phyloP scores from a whole-genome alignment of 2,797 vertebrate genomes.

The Acanthornis magna region DNA sequence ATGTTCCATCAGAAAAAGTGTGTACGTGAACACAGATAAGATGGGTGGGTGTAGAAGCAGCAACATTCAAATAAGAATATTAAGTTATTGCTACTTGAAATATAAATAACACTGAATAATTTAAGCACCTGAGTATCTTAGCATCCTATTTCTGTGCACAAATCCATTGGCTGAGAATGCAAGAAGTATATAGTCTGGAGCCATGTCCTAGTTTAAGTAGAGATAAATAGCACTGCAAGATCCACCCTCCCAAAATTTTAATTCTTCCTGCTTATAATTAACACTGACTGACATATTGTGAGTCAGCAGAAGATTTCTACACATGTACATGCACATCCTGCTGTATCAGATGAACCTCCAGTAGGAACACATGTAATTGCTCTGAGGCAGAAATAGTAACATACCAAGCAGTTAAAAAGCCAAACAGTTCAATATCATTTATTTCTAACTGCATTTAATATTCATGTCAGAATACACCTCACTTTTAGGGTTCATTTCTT shows the following conservation, averaged over 20 bases:
- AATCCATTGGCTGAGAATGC: neutral
- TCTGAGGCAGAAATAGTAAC: neutral
- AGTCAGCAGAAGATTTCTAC: neutral
- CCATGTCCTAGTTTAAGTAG: neutral
- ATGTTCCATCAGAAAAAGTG: neutral
- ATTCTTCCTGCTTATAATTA: neutral
- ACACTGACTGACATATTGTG: neutral
- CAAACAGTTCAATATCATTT: neutral
- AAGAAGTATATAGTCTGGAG: neutral
- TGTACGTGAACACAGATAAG: neutral
- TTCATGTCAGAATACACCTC: neutral
- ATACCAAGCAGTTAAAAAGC: neutral
- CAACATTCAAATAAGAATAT: neutral
- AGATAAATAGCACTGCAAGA: neutral
- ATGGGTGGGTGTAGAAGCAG: neutral
- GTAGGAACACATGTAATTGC: neutral
- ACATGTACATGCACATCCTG: neutral
- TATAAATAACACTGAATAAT: neutral
- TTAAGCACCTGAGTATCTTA: neutral
- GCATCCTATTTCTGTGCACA: neutral
- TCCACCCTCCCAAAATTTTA: neutral
- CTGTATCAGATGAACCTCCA: neutral
- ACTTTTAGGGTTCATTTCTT: neutral
- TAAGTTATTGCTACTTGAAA: neutral
- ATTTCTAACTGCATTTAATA: neutral